Evolutionary conservation across 2,113 vertebrate species (phyloP), one percentile per base, ranked within the genome.

Genomic region (Drymodes brunneopygia): DNA sequence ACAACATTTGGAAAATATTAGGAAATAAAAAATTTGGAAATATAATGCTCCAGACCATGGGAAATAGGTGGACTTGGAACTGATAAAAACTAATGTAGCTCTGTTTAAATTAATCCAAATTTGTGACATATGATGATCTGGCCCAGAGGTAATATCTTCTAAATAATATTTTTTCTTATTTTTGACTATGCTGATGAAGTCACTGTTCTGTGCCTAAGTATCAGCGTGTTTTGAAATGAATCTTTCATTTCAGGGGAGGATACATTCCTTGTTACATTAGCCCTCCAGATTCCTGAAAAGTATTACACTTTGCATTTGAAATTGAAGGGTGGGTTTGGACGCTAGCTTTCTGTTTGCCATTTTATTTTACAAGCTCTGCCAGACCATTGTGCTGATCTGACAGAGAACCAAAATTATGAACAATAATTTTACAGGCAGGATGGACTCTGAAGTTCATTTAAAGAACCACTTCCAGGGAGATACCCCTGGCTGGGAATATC

Each of bases 1-100:
- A 73, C 10, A 71, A 61, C 88, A 90, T 88, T 96, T 96, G 92
- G 88, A 93, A 96, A 95, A 77, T 80, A 86, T 93, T 94, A 93
- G 31, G 70, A 93, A 90, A 80, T 62, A 66, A 7, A 93, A 92
- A 96, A 90, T 77, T 92, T 83, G 64, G 71, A 88, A 87, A 88
- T 90, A 70, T 51, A 57, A 88, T 54, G 27, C 67, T 89, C 61
- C 31, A 91, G 78, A 81, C 40, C 53, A 44, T 61, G 66, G 50
- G 61, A 89, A 87, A 91, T 61, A 48, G 36, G 33, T 65, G 58
- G 38, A 56, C 85, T 94, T 94, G 86, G 77, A 97, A 80, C 58
- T 62, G 50, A 60, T 82, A 60, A 94, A 92, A 93, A 35, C 8
- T 44, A 45, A 69, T 17, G 10, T 48, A 89, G 36, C 33, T 92